These are phyloP conservation scores for Erannis defoliaria DNA, from an alignment of 2,888 invertebrate species.

Conservation along the genomic window DNA sequence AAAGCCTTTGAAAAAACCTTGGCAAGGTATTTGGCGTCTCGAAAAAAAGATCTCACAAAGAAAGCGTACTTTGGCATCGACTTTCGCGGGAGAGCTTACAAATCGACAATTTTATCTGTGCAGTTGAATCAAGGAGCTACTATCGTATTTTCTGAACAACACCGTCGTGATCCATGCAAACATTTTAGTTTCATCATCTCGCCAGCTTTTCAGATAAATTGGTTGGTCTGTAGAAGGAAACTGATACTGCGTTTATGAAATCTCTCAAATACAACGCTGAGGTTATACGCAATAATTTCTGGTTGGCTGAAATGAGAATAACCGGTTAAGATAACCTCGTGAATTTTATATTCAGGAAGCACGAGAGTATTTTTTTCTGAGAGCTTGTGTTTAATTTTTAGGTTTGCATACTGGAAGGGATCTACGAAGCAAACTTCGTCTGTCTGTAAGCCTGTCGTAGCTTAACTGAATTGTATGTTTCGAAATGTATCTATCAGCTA, in stretches of 20 bases:
- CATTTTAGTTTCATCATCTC: neutral
- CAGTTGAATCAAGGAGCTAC: neutral
- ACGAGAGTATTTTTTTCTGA: neutral
- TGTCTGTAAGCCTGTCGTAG: too few relatives aligned
- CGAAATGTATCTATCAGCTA: too few relatives aligned
- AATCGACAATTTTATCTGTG: neutral
- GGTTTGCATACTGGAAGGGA: neutral
- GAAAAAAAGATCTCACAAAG: conserved; percentile 12
- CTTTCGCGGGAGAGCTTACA: conserved; percentile 13
- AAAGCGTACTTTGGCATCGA: conserved; percentile 16
- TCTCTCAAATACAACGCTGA: conserved; percentile 26
- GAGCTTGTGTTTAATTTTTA: neutral
- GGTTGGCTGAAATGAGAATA: conserved; percentile 32
- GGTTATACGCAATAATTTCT: conserved; percentile 34
- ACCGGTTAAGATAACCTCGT: conserved; percentile 31
- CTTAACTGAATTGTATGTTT: too few relatives aligned
- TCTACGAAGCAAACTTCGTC: neutral
- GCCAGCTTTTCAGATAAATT: neutral
- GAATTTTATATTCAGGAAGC: conserved; percentile 22
- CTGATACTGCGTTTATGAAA: conserved; percentile 24
- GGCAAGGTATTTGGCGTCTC: conserved; percentile 10
- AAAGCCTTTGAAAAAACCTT: conserved; percentile 16
- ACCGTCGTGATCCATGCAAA: neutral
- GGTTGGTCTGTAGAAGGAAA: conserved; percentile 12
- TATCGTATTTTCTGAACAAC: neutral